Evolutionary conservation across 2,888 invertebrate species (phyloP), one percentile per base, ranked within the genome.

Genomic region (Protodeltote pygarga): DNA sequence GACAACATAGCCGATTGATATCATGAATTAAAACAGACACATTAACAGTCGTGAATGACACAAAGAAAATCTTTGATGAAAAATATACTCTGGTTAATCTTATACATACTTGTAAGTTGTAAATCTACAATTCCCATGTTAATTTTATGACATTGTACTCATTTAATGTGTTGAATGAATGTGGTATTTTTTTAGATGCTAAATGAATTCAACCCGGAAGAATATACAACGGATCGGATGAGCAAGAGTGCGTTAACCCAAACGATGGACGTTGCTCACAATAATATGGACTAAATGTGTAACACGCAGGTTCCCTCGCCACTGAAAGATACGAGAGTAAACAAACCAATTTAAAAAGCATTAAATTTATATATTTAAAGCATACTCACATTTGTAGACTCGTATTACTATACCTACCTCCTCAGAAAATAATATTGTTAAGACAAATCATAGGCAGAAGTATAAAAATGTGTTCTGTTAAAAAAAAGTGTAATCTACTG

Each of bases 161-260:
- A 21, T 49, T 32, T 17, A 29, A 20, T 9, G 17, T 38, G 33
- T 39, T 20, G 39, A 60, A 61, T 52, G 53, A 52, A 45, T 23
- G 25, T 11, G 44, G 45, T 68, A 65, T 24, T 35, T 34, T 42
- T 38, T 45, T 3, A 46, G 58, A 66, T 67, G 66, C 59, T 63
- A 60, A 65, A 77, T 69, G 70, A 76, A 78, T 73, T 75, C 70
- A 71, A 78, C 66, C 75, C 75, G 76, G 79, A 82, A 79, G 77
- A 79, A 60, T 65, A 70, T 65, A 66, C 71, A 74, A 63, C 67
- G 63, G 65, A 73, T 75, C 71, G 66, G 75, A 77, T 77, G 80
- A 75, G 65, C 73, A 71, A 67, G 83, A 81, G 87, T 84, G 77
- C 89, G 74, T 84, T 85, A 76, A 87, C 85, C 89, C 75, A 79